These are phyloP conservation scores for Emydocephalus ijimae DNA, from an alignment of 2,113 vertebrate genomes.

Conservation along the genomic window DNA sequence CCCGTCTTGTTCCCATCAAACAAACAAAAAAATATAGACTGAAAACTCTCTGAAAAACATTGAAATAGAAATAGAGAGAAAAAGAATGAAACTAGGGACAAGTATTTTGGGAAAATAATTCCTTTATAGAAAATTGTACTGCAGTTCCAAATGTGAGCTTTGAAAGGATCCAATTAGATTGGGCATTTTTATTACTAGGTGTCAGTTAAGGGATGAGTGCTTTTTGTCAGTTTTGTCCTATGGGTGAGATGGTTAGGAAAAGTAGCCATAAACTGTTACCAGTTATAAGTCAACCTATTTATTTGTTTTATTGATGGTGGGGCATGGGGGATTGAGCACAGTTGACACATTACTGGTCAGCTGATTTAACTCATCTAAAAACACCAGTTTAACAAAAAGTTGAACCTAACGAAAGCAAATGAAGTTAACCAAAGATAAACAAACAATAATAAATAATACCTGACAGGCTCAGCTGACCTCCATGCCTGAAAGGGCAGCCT, in stretches of 20 bases:
- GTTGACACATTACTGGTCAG: not conserved
- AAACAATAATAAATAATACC: not conserved
- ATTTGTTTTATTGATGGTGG: not conserved
- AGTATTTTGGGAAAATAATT: not conserved
- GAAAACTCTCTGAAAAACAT: not conserved
- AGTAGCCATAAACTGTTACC: not conserved
- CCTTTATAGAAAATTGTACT: not conserved
- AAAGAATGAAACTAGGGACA: not conserved
- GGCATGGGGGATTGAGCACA: not conserved
- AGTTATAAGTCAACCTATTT: not conserved
- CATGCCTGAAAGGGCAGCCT: not conserved
- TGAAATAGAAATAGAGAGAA: not conserved
- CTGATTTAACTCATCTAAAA: not conserved
- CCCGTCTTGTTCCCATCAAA: not conserved
- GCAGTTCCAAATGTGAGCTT: not conserved
- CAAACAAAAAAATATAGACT: not conserved
- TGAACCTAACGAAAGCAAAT: not conserved
- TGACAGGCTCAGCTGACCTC: not conserved
- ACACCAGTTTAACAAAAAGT: not conserved
- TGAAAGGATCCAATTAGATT: not conserved
- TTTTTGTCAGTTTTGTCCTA: not conserved
- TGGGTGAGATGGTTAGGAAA: not conserved
- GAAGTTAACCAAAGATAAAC: too few species aligned
- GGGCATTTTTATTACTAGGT: not conserved
- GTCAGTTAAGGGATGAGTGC: not conserved